Percentiles rank a stretch among this genome's conserved stretches.
These are phyloP conservation scores for Himalopsyche japonica DNA, from an alignment of 2,888 invertebrate genomes.

Conservation along the genomic window DNA sequence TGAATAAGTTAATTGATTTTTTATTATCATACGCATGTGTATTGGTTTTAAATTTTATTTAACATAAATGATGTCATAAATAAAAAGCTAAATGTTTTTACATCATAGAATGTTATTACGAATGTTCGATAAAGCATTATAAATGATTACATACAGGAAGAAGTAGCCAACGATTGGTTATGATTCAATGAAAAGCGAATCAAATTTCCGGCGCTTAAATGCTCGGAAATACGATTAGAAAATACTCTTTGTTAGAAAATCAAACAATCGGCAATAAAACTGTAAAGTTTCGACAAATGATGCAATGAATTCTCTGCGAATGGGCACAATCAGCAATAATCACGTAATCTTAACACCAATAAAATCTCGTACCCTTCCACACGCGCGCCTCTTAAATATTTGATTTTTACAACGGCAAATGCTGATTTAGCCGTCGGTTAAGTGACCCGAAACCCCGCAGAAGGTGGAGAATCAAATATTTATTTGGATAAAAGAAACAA, in stretches of 20 bases:
- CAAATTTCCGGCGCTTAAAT: no score
- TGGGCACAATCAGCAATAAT: background rate
- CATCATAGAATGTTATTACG: no score
- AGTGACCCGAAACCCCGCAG: background rate
- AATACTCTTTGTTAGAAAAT: background rate
- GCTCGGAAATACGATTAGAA: background rate
- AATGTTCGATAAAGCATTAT: no score
- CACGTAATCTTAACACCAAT: background rate
- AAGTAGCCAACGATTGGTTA: no score
- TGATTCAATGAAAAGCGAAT: no score
- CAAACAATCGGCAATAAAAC: background rate
- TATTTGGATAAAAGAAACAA: background rate
- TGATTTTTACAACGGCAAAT: background rate
- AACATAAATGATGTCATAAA: no score
- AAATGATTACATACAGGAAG: no score
- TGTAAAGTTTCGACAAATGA: background rate
- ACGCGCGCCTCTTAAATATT: background rate
- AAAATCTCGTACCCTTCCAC: background rate
- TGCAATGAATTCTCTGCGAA: background rate
- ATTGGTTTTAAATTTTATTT: no score
- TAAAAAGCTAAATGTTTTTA: no score
- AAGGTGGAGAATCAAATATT: background rate
- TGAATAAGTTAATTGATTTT: no score
- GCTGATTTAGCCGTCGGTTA: background rate
- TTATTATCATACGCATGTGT: no score